Percentiles rank a stretch among this genome's conserved stretches.
These are phyloP conservation scores for Crossocerus cetratus DNA, from an alignment of 2,888 invertebrate species.

Conservation along the genomic window DNA sequence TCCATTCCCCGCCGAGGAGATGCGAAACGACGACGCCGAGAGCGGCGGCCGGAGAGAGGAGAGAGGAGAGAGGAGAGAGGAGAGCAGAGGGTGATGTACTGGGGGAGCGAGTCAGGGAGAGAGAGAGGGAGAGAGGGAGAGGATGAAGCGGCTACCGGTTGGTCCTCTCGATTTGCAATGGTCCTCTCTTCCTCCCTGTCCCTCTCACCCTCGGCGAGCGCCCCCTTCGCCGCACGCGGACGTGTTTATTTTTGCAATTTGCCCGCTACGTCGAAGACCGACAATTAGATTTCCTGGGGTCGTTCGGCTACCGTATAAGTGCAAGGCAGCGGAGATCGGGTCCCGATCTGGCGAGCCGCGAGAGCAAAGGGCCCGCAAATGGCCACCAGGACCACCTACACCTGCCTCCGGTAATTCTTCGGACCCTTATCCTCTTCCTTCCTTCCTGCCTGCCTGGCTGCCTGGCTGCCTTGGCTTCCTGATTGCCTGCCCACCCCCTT, in stretches of 20 bases:
- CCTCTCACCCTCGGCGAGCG: constrained; percentile 40
- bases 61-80: no score
- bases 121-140: constrained; percentile 11
- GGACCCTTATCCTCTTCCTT: constrained; percentile 44
- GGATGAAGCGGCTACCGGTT: constrained; percentile 49
- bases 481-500: constrained; percentile 7
- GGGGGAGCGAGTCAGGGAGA: constrained; percentile 29
- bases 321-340: constrained; percentile 58
- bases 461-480: background rate
- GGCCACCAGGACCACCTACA: constrained; percentile 71
- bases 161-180: constrained; percentile 52
- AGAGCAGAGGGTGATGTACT: constrained; percentile 30
- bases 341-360: constrained; percentile 32
- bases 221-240: constrained; percentile 57
- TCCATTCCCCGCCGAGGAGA: constrained; percentile 72
- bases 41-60: background rate
- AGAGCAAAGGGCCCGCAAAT: constrained; percentile 42
- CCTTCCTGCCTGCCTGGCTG: constrained; percentile 21
- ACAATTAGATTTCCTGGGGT: constrained; percentile 75
- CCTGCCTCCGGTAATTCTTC: constrained; percentile 70
- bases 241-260: constrained; percentile 77
- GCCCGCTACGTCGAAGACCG: constrained; percentile 67
- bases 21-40: constrained; percentile 35
- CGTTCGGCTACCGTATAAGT: constrained; percentile 75
- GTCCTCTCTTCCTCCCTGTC: constrained; percentile 38